phyloP scores from a whole-genome alignment of 2,888 invertebrate species.

The Carabus problematicus region DNA sequence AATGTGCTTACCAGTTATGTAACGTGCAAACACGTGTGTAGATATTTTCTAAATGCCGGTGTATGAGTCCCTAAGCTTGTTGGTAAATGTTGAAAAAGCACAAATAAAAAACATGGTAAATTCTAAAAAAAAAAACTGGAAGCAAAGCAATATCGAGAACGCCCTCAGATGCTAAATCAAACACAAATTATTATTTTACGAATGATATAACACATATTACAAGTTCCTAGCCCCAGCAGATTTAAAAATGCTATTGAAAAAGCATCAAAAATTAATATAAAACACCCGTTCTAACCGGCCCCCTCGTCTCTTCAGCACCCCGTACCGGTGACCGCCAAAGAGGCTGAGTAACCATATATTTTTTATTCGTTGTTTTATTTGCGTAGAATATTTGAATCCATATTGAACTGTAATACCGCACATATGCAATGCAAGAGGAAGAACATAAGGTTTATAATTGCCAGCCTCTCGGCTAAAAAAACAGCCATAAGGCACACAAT shows the following conservation, averaged over 20 bases:
- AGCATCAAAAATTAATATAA: slow-evolving; percentile 29
- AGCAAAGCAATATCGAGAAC: background rate
- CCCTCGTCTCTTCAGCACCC: too few relatives aligned
- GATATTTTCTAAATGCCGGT: too few relatives aligned
- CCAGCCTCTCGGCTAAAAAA: slow-evolving; percentile 25
- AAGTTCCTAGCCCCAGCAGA: slow-evolving; percentile 20
- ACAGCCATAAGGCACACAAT: slow-evolving; percentile 34
- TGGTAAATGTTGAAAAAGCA: background rate
- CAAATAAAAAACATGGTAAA: background rate
- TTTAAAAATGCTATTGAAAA: slow-evolving; percentile 35
- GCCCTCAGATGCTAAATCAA: slow-evolving; percentile 15
- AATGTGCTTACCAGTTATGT: too few relatives aligned
- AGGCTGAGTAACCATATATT: slow-evolving; percentile 12
- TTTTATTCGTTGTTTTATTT: slow-evolving; percentile 32
- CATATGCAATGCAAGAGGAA: slow-evolving; percentile 17
- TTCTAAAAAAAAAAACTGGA: background rate
- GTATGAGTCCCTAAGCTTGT: too few relatives aligned
- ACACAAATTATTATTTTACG: slow-evolving; percentile 31
- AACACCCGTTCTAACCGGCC: slow-evolving; percentile 19
- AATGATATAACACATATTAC: slow-evolving; percentile 19
- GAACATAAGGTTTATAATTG: slow-evolving; percentile 38
- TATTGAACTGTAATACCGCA: slow-evolving; percentile 35
- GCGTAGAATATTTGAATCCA: slow-evolving; percentile 30
- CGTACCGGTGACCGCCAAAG: background rate
- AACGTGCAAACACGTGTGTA: too few relatives aligned